Percentiles rank a stretch among this genome's conserved stretches.
Evolutionary conservation across 2,888 invertebrate species (phyloP).

Genomic region (Aphrophora alni): DNA sequence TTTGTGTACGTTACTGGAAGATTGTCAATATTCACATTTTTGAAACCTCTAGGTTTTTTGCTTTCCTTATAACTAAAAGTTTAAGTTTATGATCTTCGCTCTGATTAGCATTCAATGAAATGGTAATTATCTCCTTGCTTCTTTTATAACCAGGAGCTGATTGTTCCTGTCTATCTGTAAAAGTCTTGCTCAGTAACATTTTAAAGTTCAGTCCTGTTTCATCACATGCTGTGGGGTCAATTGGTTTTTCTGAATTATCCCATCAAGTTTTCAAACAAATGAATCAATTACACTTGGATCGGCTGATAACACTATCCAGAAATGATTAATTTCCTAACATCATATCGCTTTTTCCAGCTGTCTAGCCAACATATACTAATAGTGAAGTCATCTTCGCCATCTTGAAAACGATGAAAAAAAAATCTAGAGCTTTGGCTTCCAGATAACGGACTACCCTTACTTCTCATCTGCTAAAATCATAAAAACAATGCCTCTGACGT

Average conservation of each 20-base stretch:
- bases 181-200: not conserved
- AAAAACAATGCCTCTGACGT: not conserved
- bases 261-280: too few species aligned
- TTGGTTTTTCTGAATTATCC: not conserved
- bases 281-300: too few species aligned
- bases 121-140: not conserved
- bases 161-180: not conserved
- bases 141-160: not conserved
- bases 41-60: too few species aligned
- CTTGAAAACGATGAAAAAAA: not conserved
- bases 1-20: too few species aligned
- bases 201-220: not conserved
- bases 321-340: too few species aligned
- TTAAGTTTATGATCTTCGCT: not conserved
- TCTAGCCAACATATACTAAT: not conserved
- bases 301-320: too few species aligned
- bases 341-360: not conserved
- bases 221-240: not conserved
- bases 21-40: too few species aligned
- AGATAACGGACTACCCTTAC: not conserved
- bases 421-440: not conserved
- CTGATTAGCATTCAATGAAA: too few species aligned
- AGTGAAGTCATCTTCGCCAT: not conserved
- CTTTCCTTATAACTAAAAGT: not conserved
- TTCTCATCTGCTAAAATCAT: not conserved